Evolutionary conservation across 2,113 vertebrate species (phyloP), one percentile per base, ranked within the genome.

Genomic region (Xiphias gladius): DNA sequence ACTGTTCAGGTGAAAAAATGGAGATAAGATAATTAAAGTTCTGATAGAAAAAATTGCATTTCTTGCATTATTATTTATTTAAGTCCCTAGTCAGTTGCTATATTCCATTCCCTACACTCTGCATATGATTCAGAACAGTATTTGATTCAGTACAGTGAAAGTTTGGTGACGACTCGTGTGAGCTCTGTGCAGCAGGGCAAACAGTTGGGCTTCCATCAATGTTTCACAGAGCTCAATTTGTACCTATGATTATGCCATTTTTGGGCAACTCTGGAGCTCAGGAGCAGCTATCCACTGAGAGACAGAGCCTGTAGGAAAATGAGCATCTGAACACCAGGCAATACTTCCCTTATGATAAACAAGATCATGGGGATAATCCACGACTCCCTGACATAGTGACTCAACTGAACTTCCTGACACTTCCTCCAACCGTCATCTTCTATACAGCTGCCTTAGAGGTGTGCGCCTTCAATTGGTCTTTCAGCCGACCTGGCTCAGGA

Each of bases 131-230:
- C 13, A 13, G 7, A 24, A 54, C 64, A n/a, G 24, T 7, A 3
- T 43, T 66, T 35, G 20, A 78, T 8, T 24, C n/a, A 50, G 22
- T 43, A 20, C 14, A 63, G 2, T 12, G 26, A 48, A 55, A 55
- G 20, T 41, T 20, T 69, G 20, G 12, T 11, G 35, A 48, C 37
- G 43, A n/a, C 59, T 30, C 1, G 30, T 46, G 63, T 57, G 55
- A 68, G 28, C 48, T 69, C 46, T 41, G 37, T 78, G 57, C 74
- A 74, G 69, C 41, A 52, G 76, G 59, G 35, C 26, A 61, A 79
- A 71, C 75, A 79, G 71, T 79, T 58, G 66, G 72, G 46, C 30
- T 57, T 73, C 72, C 76, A n/a, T 70, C 72, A 83, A 75, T 71
- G 75, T 46, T 61, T 30, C 66, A 70, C 26, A 22, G 52, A 65